Evolutionary conservation across 1,140 invertebrate species (phyloP), one percentile per base, ranked within the genome.

Genomic region (Zaprionus gabonicus): DNA sequence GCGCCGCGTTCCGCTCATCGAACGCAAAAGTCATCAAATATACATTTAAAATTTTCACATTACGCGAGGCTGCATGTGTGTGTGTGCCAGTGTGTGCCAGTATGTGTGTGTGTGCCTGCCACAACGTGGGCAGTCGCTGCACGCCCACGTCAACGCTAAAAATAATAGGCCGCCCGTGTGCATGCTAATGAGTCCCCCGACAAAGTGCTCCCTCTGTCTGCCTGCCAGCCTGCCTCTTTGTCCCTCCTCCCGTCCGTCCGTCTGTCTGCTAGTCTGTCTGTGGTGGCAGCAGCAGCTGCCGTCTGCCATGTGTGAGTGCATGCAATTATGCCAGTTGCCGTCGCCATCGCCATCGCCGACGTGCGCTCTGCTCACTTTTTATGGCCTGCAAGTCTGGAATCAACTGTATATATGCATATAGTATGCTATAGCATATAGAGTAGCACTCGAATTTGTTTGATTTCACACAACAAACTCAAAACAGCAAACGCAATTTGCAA

Each of bases 81-180:
- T 64, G 71, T 59, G 72, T 46, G 60, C 49, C 17, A 49, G 38
- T 28, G 27, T 25, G 27, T 51, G 27, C 28, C 55, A 51, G 31
- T 53, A 20, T 13, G 23, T 58, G 20, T 53, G 41, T 17, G 41
- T 17, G 12, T 66, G 36, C 62, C 20, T 46, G 41, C 28, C 62
- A 34, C 31, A 46, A 46, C 64, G 77, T 68, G 77, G 56, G 63
- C 13, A 4, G 36, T 34, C 17, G 36, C 36, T 38, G 25, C 38
- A 69, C 80, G 82, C 78, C 75, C 82, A 76, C 76, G 76, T 79
- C 76, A 81, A 71, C 80, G 69, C 83, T 87, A 86, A 87, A 87
- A 87, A 88, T 87, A 87, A 87, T 87, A 87, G 84, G 84, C 84
- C 84, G 84, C 84, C 74, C 78, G 84, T 88, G 84, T 88, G 84